Conservation (phyloP, 2,797 vertebrate species). For the Gallirallus australis region DNA sequence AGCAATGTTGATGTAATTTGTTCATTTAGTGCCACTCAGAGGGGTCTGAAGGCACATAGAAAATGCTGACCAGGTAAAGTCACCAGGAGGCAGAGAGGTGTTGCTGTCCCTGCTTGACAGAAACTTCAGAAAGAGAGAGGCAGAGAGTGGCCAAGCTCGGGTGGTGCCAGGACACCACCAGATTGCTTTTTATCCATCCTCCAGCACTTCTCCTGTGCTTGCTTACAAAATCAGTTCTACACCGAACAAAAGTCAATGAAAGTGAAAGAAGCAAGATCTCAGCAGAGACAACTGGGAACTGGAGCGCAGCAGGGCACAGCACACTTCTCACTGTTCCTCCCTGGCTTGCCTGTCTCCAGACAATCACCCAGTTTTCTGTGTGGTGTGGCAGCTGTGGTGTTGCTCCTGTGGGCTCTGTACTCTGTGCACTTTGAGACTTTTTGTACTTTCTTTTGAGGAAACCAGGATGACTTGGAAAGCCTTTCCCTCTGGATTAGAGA, state of each 20-base stretch:
- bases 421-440: background rate
- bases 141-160: background rate
- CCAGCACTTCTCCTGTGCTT: rapidly evolving
- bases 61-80: background rate
- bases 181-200: background rate
- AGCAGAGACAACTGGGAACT: background rate
- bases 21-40: background rate
- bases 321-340: rapidly evolving
- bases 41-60: background rate
- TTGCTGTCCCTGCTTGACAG: background rate
- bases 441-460: background rate
- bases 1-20: background rate
- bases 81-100: background rate
- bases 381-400: background rate
- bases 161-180: background rate
- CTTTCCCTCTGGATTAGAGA: background rate
- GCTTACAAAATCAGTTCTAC: background rate
- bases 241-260: background rate
- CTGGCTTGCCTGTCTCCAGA: background rate
- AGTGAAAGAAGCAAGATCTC: background rate
- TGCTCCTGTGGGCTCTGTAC: background rate
- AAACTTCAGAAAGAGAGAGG: background rate
- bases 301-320: rapidly evolving
- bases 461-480: background rate
- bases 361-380: background rate